Conservation (phyloP, 2,113 vertebrate species). For the Myrmophylax atrothorax region DNA sequence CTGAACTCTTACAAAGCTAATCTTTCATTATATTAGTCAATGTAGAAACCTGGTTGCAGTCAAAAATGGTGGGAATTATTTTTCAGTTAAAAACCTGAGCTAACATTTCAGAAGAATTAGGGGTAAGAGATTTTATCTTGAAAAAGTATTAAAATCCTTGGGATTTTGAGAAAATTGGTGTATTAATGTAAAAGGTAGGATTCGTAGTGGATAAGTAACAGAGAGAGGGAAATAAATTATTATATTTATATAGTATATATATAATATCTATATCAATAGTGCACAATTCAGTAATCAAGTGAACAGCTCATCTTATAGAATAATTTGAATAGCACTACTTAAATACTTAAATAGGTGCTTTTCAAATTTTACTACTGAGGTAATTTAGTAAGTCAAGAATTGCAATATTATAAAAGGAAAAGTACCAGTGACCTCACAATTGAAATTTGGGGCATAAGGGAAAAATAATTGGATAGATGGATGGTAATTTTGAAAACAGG, state of each 20-base stretch:
- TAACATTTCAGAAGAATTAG: neutral
- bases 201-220: neutral
- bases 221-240: neutral
- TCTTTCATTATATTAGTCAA: conserved; percentile 72
- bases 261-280: too few relatives aligned
- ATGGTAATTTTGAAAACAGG: neutral
- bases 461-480: neutral
- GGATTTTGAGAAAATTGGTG: neutral
- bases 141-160: neutral
- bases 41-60: conserved; percentile 48
- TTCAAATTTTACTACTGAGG: neutral
- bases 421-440: neutral
- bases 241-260: neutral
- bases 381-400: neutral
- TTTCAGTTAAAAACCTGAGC: conserved; percentile 22
- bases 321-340: neutral
- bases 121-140: neutral
- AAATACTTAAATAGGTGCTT: neutral
- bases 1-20: conserved; percentile 59
- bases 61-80: conserved; percentile 63
- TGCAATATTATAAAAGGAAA: neutral
- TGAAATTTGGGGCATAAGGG: neutral
- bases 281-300: neutral
- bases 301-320: neutral
- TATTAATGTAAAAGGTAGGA: neutral